Evolutionary conservation across 2,113 vertebrate genomes (phyloP).

Genomic region (Passer montanus): DNA sequence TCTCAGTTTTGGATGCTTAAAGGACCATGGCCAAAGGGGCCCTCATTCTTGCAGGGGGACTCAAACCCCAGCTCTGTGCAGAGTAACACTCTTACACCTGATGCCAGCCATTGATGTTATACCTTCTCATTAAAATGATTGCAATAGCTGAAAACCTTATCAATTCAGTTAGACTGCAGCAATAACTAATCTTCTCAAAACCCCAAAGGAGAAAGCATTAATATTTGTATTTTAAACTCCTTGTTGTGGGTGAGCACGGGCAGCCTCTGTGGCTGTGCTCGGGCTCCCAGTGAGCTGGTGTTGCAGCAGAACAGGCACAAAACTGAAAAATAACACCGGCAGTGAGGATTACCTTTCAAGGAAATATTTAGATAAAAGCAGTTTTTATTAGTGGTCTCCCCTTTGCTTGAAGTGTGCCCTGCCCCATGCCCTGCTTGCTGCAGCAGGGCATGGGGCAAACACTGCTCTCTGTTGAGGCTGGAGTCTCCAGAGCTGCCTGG

Average conservation of each 20-base stretch:
- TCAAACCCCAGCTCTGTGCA: neutral
- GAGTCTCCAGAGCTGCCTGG: neutral
- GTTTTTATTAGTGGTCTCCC: neutral
- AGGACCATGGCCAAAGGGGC: neutral
- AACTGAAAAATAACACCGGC: neutral
- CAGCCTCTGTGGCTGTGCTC: neutral
- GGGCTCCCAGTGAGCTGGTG: neutral
- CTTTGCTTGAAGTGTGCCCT: neutral
- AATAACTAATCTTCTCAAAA: neutral
- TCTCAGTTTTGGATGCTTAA: neutral
- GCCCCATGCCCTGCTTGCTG: rapidly evolving
- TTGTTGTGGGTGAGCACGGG: neutral
- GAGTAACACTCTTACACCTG: rapidly evolving
- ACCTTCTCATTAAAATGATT: neutral
- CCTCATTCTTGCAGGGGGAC: neutral
- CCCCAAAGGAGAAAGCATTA: neutral
- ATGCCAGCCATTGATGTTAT: neutral
- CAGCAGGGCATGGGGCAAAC: rapidly evolving
- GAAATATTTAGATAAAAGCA: neutral
- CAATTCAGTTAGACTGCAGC: neutral
- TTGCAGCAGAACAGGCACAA: neutral
- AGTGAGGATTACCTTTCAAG: neutral
- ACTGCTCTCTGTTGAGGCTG: neutral
- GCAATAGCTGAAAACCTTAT: neutral
- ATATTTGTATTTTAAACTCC: slow-evolving; percentile 28